Percentiles rank a stretch among this genome's conserved stretches.
These are phyloP conservation scores for Gavia stellata DNA, from an alignment of 2,113 vertebrate species.

Conservation along the genomic window DNA sequence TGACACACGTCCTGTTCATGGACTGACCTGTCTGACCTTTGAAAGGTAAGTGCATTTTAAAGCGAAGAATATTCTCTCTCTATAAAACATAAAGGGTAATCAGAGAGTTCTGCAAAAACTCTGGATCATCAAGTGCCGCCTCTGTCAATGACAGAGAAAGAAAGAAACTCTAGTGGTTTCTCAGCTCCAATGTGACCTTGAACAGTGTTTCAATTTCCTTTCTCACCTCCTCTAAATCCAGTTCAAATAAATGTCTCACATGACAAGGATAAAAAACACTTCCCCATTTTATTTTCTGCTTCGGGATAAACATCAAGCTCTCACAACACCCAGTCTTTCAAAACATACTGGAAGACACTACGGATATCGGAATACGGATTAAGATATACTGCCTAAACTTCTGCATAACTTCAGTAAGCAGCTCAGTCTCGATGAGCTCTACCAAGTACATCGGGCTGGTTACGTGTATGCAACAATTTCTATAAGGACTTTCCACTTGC, in stretches of 20 bases:
- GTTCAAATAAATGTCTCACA: background rate
- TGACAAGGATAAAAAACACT: accelerated
- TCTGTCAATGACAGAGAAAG: background rate
- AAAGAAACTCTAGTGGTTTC: background rate
- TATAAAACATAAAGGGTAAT: background rate
- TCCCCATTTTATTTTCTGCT: background rate
- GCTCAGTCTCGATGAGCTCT: background rate
- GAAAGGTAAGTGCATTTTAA: background rate
- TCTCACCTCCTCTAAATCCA: background rate
- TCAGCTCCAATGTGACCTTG: background rate
- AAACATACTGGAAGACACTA: background rate
- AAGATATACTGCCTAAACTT: background rate
- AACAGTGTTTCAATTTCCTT: background rate
- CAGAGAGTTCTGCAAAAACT: background rate
- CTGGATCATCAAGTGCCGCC: background rate
- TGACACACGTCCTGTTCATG: accelerated
- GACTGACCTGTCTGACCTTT: background rate
- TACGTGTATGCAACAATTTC: accelerated
- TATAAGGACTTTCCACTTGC: accelerated
- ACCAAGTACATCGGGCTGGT: accelerated
- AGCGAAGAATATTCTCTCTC: background rate
- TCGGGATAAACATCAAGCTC: background rate
- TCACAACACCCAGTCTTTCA: background rate
- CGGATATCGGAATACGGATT: background rate
- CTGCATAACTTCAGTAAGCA: background rate